These are phyloP conservation scores for Candoia aspera DNA, from an alignment of 2,113 vertebrate genomes.

Conservation along the genomic window DNA sequence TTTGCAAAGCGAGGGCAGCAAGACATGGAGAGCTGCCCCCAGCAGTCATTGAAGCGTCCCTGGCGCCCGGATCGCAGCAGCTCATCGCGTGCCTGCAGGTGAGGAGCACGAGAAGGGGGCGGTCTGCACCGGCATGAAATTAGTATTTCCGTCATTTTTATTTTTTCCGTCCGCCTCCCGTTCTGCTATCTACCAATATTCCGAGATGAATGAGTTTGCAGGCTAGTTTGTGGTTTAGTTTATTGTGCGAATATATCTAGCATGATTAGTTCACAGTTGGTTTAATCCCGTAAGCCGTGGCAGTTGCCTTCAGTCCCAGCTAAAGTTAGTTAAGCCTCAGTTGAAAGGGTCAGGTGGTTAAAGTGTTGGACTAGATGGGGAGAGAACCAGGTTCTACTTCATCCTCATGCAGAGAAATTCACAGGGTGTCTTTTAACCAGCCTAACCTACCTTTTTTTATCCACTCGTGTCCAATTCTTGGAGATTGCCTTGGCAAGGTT, in stretches of 20 bases:
- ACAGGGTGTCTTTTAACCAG: not conserved
- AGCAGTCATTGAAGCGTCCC: not conserved
- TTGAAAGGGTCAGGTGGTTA: not conserved
- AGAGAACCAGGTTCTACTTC: too few species aligned
- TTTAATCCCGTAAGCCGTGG: not conserved
- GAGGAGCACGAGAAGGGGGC: not conserved
- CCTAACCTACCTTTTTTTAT: not conserved
- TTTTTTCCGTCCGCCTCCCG: not conserved
- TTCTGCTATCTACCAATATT: not conserved
- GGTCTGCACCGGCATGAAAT: not conserved
- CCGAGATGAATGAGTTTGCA: not conserved
- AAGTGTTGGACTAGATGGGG: not conserved
- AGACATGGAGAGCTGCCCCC: not conserved
- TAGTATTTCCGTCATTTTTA: not conserved
- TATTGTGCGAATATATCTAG: not conserved
- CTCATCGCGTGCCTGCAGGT: not conserved
- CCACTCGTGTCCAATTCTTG: too few species aligned
- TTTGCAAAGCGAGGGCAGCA: not conserved
- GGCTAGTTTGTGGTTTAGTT: not conserved
- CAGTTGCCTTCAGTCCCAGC: not conserved
- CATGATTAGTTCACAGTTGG: not conserved
- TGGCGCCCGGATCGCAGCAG: not conserved
- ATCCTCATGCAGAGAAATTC: not conserved
- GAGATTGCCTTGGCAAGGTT: too few species aligned
- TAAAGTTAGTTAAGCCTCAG: not conserved